phyloP scores from a whole-genome alignment of 2,113 vertebrate genomes.

The Thamnophis sirtalis region DNA sequence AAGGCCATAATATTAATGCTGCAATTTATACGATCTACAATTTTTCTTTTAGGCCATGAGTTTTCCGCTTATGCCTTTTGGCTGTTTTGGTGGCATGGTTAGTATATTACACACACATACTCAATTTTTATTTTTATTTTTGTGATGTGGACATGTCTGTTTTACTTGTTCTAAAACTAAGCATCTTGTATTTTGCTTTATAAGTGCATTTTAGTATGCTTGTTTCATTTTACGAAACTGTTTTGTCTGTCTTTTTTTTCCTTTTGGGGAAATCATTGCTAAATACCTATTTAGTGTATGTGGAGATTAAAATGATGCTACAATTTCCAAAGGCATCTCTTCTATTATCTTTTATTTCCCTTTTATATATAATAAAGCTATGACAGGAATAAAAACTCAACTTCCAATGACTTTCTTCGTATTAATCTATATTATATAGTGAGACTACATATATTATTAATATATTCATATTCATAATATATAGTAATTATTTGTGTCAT shows the following conservation, averaged over 20 bases:
- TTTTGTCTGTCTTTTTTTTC: neutral
- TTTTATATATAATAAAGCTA: neutral
- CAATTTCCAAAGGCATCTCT: neutral
- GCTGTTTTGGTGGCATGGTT: slow-evolving; percentile 66
- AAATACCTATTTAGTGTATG: neutral
- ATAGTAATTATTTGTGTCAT: neutral
- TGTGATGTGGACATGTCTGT: neutral
- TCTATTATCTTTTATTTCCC: too few relatives aligned
- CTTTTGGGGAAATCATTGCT: neutral
- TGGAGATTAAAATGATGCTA: neutral
- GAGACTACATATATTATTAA: neutral
- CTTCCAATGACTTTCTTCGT: neutral
- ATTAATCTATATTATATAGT: neutral
- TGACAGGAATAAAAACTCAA: neutral
- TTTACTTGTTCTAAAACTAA: slow-evolving; percentile 1
- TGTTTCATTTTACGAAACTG: neutral
- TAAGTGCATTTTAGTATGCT: neutral
- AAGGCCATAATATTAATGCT: neutral
- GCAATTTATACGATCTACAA: slow-evolving; percentile 47
- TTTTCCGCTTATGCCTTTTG: slow-evolving; percentile 73
- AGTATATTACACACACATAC: slow-evolving; percentile 58
- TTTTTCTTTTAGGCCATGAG: slow-evolving; percentile 71
- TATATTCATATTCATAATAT: neutral
- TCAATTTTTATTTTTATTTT: neutral
- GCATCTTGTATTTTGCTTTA: neutral